Evolutionary conservation across 1,140 invertebrate genomes (phyloP), one percentile per base, ranked within the genome.

Genomic region (Anoplolepis gracilipes): DNA sequence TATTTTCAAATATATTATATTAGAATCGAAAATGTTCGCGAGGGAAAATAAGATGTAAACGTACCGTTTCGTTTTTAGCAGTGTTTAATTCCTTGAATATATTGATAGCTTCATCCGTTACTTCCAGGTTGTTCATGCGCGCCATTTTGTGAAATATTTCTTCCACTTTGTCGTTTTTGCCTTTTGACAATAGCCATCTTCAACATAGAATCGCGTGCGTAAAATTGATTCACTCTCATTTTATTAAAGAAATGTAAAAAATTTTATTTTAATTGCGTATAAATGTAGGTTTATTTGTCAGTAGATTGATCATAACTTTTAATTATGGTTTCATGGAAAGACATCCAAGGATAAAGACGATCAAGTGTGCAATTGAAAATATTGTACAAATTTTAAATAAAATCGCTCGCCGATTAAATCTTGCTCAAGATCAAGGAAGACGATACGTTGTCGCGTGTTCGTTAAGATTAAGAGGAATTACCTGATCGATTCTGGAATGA

Each of bases 161-260:
- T 72, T 95, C 95, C 6, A 96, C 96, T 86, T 97, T 95, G 1
- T 96, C 95, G 55, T 96, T 96, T 86, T 96, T 96, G 6, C 96
- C 96, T 84, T 97, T 96, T 2, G 97, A 96, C 42, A 98, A 92
- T 7, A 98, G 94, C 98, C 98, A 98, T 85, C 97, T 94, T 95
- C 4, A 95, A 86, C 82, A 79, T 25, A 59, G 16, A n/a, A 22
- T 84, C 46, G 42, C 42, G 49, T 59, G n/a, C 19, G 2, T 59
- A 36, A 6, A 46, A n/a, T 53, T 46, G 72, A 61, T 42, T 82
- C 75, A 22, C 61, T 49, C 19, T 49, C 3, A 49, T 4, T 49
- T 49, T 16, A 49, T 49, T 42, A 36, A 65, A 85, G 22, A 22
- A 62, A 28, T 86, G 11, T 84, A 67, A 64, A 46, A n/a, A 30